A percentile compares a stretch with the other conserved stretches of the same genome.
phyloP scores from a whole-genome alignment of 2,797 vertebrate genomes.

The Synanceia verrucosa region DNA sequence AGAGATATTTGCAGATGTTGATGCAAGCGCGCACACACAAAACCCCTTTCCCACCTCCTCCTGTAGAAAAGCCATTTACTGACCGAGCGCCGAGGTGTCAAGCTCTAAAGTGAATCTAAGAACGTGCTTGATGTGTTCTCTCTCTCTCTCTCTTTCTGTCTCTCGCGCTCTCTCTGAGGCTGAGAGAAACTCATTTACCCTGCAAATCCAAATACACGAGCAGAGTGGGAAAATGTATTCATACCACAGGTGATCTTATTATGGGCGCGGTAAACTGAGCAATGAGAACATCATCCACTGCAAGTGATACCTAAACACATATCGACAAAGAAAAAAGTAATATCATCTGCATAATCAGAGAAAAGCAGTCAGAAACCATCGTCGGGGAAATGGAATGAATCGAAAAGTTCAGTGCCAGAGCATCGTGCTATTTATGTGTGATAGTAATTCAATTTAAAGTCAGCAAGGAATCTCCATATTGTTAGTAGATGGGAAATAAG shows the following conservation, averaged over 20 bases:
- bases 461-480: constrained; percentile 54
- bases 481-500: constrained; percentile 51
- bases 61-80: constrained; percentile 86
- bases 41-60: constrained; percentile 65
- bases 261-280: constrained; percentile 76
- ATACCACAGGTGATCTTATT: constrained; percentile 83
- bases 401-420: constrained; percentile 68
- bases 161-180: constrained; percentile 64
- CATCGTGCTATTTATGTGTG: constrained; percentile 56
- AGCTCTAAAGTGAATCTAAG: constrained; percentile 82
- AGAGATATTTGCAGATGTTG: constrained; percentile 54
- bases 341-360: constrained; percentile 77
- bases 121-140: constrained; percentile 83
- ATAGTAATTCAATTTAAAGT: constrained; percentile 64
- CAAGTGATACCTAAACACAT: constrained; percentile 77
- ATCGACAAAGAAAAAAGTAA: constrained; percentile 67
- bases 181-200: constrained; percentile 85
- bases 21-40: constrained; percentile 57
- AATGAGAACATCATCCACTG: constrained; percentile 78
- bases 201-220: constrained; percentile 82
- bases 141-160: constrained; percentile 66
- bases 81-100: constrained; percentile 80
- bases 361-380: constrained; percentile 58
- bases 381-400: constrained; percentile 68
- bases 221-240: constrained; percentile 82